Evolutionary conservation across 1,140 invertebrate genomes (phyloP).

Genomic region (Megalonaias nervosa): DNA sequence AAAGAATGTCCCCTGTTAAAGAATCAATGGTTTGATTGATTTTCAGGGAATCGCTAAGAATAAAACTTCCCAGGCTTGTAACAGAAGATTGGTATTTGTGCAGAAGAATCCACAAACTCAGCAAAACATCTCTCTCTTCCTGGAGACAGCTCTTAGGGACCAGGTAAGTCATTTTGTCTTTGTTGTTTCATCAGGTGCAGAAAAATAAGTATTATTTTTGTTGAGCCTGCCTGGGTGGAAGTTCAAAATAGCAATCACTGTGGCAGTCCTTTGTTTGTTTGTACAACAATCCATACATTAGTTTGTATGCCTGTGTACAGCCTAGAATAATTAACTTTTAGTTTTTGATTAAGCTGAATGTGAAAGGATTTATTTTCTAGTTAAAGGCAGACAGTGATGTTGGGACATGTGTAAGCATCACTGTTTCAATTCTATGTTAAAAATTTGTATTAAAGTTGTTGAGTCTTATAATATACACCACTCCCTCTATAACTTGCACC

Average conservation of each 20-base stretch:
- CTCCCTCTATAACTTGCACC: too few relatives aligned
- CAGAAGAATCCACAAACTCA: slow-evolving; percentile 76
- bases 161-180: slow-evolving; percentile 50
- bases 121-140: slow-evolving; percentile 75
- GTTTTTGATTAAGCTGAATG: neutral
- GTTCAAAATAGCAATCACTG: neutral
- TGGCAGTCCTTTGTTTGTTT: neutral
- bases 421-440: too few relatives aligned
- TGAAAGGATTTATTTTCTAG: neutral
- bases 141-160: slow-evolving; percentile 78
- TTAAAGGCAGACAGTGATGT: neutral
- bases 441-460: too few relatives aligned
- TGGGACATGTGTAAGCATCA: too few relatives aligned
- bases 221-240: neutral
- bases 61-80: slow-evolving; percentile 81
- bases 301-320: neutral
- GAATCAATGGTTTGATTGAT: neutral
- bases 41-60: slow-evolving; percentile 67
- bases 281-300: neutral
- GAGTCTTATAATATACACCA: too few relatives aligned
- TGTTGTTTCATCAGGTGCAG: neutral
- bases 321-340: neutral
- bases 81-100: slow-evolving; percentile 78
- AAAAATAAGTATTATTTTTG: neutral
- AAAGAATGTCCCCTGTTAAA: too few relatives aligned